Evolutionary conservation across 2,888 invertebrate species (phyloP).

Genomic region (Chrysolina oricalcia): DNA sequence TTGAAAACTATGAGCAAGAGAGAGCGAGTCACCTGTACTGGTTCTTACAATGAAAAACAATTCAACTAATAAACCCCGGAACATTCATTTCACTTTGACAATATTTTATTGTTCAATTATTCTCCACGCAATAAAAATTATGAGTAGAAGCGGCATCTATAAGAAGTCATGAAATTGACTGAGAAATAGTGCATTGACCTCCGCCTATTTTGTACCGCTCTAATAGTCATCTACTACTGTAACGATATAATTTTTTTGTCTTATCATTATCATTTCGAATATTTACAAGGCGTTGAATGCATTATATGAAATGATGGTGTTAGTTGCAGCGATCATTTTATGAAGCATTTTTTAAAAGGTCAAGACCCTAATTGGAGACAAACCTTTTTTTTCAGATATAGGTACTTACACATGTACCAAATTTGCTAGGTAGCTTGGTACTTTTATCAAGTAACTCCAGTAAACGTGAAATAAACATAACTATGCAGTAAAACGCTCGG

Average conservation of each 20-base stretch:
- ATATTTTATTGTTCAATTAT: conserved; percentile 15
- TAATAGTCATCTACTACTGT: background rate
- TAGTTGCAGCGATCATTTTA: background rate
- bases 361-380: no score
- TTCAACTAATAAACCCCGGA: background rate
- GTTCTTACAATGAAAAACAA: background rate
- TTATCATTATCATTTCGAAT: conserved; percentile 16
- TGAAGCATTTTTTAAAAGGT: no score
- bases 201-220: conserved; percentile 20
- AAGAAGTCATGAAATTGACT: conserved; percentile 8
- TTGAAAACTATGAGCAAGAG: background rate
- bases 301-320: background rate
- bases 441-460: no score
- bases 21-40: background rate
- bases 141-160: background rate
- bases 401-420: no score
- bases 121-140: background rate
- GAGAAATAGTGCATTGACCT: conserved; percentile 19
- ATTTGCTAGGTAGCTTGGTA: no score
- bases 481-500: no score
- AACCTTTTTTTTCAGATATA: no score
- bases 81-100: background rate
- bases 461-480: no score
- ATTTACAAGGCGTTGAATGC: background rate
- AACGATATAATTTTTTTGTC: conserved; percentile 1